Base-by-base conservation (phyloP, 2,888 invertebrate genomes). In the Clusia tigrina region DNA sequence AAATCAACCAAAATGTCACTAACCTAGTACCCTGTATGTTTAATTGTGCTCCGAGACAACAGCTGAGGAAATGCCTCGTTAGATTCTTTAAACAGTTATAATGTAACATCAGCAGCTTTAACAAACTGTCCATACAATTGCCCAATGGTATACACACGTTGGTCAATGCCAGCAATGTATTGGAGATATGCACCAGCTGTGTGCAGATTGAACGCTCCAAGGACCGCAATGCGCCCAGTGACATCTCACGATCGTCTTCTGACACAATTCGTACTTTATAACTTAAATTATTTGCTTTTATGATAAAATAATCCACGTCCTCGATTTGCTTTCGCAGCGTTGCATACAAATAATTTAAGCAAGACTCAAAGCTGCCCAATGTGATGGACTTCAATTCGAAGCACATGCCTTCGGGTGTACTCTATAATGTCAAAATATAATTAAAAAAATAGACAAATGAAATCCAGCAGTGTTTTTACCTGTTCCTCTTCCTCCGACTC, bases 201-300 rank as follows among this genome's bases (percentile, higher is more conserved):
- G 85, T 85, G 69, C 87, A 88, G 24, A 89, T 79, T 15, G 86
- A 86, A 51, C 86, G 83, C 74, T 89, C 88, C 70, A 86, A 85
- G 1, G 80, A 78, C 70, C 85, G 86, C 52, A 88, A 74, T 66
- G 83, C 79, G 54, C 86, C 85, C 54, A 82, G 70, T 60, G 76
- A 79, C 74, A 84, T 84, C 62, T 85, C 84, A 1, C 83, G 80
- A 67, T 85, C 83, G 1, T 80, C 80, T 58, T 86, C 85, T 1
- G 85, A 74, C 38, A 84, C 82, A 66, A 86, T 83, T 68, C 85
- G 82, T 32, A 81, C 77, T 59, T 84, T 83, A 62, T 83, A 85
- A 42, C 82, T 78, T 10, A 84, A 73, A 73, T 84, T 85, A 48
- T 85, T 86, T 10, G 85, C 85, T 51, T 85, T 81, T n/a, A 64